Percentiles rank a stretch among this genome's conserved stretches.
These are phyloP conservation scores for Lepeophtheirus salmonis DNA, from an alignment of 1,140 invertebrate species.

Conservation along the genomic window DNA sequence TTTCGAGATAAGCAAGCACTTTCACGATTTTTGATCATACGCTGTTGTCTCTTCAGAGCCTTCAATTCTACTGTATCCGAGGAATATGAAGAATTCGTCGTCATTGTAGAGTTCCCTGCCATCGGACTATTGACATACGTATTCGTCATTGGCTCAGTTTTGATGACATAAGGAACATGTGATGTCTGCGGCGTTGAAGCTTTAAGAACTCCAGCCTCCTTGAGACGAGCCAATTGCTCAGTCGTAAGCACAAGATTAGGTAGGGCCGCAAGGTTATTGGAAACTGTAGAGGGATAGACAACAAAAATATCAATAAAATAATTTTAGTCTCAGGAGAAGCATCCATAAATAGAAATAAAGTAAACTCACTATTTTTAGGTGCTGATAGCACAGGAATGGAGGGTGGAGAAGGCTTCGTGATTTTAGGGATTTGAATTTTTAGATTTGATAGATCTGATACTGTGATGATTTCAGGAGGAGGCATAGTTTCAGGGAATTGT, in stretches of 20 bases:
- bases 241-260: not conserved
- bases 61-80: conserved; percentile 18
- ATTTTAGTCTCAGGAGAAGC: not conserved
- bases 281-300: not conserved
- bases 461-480: conserved; percentile 1
- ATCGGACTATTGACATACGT: not conserved
- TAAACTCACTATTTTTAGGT: no score
- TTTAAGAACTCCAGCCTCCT: conserved; percentile 4
- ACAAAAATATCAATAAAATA: not conserved
- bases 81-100: not conserved
- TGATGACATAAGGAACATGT: conserved; percentile 4
- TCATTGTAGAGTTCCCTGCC: not conserved
- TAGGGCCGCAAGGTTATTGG: not conserved
- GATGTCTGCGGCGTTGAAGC: not conserved
- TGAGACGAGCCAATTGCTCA: conserved; percentile 2
- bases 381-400: no score
- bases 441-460: conserved; percentile 9
- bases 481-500: not conserved
- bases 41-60: conserved; percentile 40
- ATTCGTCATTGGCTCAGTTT: not conserved
- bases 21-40: conserved; percentile 65
- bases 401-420: no score
- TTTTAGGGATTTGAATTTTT: conserved; percentile 11
- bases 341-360: not conserved
- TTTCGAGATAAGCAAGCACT: conserved; percentile 72